Base-by-base conservation (phyloP, 2,888 invertebrate species). In the Euzetes globulus region DNA sequence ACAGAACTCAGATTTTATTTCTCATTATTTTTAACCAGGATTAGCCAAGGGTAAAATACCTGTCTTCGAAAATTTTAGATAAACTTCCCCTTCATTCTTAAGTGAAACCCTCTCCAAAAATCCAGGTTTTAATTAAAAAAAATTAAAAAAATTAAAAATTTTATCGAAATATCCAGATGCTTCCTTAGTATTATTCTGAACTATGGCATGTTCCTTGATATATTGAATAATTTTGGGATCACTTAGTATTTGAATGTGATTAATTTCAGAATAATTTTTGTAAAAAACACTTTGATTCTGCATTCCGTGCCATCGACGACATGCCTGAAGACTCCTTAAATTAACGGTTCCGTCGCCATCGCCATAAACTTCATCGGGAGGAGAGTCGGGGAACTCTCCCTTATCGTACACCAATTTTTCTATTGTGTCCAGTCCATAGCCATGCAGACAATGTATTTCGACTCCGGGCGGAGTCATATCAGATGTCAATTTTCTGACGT, bases 291-390 rank as follows among this genome's bases (percentile, higher is more conserved):
- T 83, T 78, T 88, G 86, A 80, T 87, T 86, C 79, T 91, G 90
- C 74, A 86, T 82, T 0, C 78, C 79, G 55, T 79, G 76, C 96
- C 96, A 98, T 77, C 86, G 85, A 72, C 87, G 83, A 83, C 98
- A 98, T 1, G 90, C 94, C 79, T 87, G 85, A 22, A 98, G 86
- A 75, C 96, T 96, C 77, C 93, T 87, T 76, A 87, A 81, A 85
- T 98, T 98, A 0, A 98, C 98, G 0, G 98, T 98, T 17, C 98
- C 98, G 85, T 99, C 99, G 0, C 99, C 99, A 82, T 94, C 89
- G 4, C 96, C 98, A 79, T 85, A 82, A 11, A 86, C 82, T 72
- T 91, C 84, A 27, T 85, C 83, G 0, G 93, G 92, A 79, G 86
- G 87, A n/a, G 88, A 88, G 81, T 89, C 88, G 77, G 92, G 87